Evolutionary conservation across 2,888 invertebrate species (phyloP).

Genomic region (Zhengitettix transpicula): DNA sequence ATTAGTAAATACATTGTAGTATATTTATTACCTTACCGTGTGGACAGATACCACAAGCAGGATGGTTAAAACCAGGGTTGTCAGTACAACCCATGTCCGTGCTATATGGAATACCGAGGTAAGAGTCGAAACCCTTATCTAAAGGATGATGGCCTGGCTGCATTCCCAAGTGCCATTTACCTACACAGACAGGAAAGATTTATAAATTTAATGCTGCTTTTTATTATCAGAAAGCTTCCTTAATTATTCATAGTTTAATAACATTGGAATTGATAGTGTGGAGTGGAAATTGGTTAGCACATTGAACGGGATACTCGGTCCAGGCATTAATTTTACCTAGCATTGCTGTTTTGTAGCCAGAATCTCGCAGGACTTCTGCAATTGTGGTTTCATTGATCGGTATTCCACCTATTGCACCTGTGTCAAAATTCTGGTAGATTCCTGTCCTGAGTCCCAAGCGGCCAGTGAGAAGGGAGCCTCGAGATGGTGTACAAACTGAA

Average conservation of each 20-base stretch:
- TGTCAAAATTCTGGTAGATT: slow-evolving; percentile 14
- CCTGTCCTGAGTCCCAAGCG: slow-evolving; percentile 16
- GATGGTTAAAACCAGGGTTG: slow-evolving; percentile 10
- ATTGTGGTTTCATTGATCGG: slow-evolving; percentile 16
- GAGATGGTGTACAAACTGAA: slow-evolving; percentile 13
- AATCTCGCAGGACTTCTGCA: slow-evolving; percentile 12
- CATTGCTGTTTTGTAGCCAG: slow-evolving; percentile 16
- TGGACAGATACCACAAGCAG: slow-evolving; percentile 8
- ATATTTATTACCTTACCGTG: background rate
- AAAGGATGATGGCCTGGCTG: slow-evolving; percentile 14
- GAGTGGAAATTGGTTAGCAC: too few species aligned
- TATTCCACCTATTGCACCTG: slow-evolving; percentile 14
- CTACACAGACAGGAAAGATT: slow-evolving; percentile 4
- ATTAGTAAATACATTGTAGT: too few species aligned
- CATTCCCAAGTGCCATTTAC: slow-evolving; percentile 19
- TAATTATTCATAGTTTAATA: background rate
- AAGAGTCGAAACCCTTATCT: slow-evolving; percentile 15
- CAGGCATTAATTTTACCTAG: slow-evolving; percentile 10
- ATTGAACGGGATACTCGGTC: too few species aligned
- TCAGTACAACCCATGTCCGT: slow-evolving; percentile 17
- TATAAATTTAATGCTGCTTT: background rate
- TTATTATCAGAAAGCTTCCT: background rate
- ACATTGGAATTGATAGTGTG: too few species aligned
- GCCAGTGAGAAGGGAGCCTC: slow-evolving; percentile 17
- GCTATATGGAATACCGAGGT: slow-evolving; percentile 17